Evolutionary conservation across 2,113 vertebrate species (phyloP).

Genomic region (Clinocottus analis): DNA sequence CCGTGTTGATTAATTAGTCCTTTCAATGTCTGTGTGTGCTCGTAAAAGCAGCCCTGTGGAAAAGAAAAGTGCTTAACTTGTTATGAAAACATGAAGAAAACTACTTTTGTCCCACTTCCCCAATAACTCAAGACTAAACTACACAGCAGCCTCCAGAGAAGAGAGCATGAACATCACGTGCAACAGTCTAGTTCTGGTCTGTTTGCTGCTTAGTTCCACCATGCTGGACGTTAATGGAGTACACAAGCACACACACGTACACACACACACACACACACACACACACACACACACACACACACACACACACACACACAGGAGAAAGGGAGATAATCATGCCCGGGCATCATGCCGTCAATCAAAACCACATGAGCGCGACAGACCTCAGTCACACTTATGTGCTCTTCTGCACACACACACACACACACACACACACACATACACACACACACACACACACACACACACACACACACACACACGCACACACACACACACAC

Average conservation of each 20-base stretch:
- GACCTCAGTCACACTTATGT: background rate
- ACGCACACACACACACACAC: conserved; percentile 3
- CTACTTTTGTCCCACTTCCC: conserved; percentile 12
- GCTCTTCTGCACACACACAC: background rate
- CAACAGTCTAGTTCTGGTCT: background rate
- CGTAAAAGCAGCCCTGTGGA: no score
- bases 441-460: conserved; percentile 4
- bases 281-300: background rate
- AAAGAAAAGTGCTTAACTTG: no score
- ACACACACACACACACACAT: conserved; percentile 10
- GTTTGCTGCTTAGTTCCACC: background rate
- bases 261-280: background rate
- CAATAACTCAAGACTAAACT: background rate
- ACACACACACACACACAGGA: background rate
- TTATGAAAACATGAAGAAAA: no score
- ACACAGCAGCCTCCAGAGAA: conserved; percentile 13
- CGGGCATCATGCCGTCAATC: conserved; percentile 24
- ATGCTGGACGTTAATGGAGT: conserved; percentile 7
- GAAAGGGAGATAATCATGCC: conserved; percentile 14
- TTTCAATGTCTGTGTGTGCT: no score
- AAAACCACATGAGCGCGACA: conserved; percentile 29
- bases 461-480: conserved; percentile 11
- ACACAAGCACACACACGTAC: conserved; percentile 2
- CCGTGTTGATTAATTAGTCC: no score
- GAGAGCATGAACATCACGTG: conserved; percentile 40